phyloP scores from a whole-genome alignment of 2,113 vertebrate genomes.

The Callaeas wilsoni region DNA sequence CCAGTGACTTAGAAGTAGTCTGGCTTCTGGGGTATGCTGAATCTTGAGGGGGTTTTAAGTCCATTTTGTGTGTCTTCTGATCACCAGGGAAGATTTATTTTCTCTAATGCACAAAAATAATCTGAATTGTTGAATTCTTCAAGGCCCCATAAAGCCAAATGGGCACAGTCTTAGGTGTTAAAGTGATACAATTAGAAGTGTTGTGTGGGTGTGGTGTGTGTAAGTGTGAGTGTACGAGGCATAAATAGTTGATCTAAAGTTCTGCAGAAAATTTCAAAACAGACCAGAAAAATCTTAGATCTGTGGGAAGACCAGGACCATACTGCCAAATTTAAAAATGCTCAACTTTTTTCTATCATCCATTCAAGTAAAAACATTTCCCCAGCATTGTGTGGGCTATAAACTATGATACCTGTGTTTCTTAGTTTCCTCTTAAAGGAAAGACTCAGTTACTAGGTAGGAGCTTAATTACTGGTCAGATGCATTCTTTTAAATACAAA shows the following conservation, averaged over 20 bases:
- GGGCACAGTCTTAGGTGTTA: neutral
- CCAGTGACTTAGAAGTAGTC: neutral
- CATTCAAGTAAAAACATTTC: neutral
- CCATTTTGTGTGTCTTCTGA: neutral
- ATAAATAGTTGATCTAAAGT: neutral
- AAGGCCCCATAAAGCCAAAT: neutral
- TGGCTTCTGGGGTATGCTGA: neutral
- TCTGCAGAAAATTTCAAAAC: conserved; percentile 9
- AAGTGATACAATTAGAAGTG: neutral
- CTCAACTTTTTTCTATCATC: neutral
- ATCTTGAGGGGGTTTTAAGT: neutral
- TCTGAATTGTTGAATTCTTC: neutral
- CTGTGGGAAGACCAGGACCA: neutral
- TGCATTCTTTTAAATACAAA: neutral
- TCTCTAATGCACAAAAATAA: neutral
- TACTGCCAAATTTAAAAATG: neutral
- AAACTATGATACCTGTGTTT: neutral
- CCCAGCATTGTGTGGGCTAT: neutral
- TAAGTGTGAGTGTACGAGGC: neutral
- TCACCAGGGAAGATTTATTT: neutral
- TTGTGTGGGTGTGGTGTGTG: neutral
- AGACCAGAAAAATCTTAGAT: neutral
- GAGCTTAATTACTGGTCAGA: neutral
- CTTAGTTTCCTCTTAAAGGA: neutral
- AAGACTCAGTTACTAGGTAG: neutral